These are phyloP conservation scores for Chlorodrepanis virens DNA, from an alignment of 2,113 vertebrate species.

Conservation along the genomic window DNA sequence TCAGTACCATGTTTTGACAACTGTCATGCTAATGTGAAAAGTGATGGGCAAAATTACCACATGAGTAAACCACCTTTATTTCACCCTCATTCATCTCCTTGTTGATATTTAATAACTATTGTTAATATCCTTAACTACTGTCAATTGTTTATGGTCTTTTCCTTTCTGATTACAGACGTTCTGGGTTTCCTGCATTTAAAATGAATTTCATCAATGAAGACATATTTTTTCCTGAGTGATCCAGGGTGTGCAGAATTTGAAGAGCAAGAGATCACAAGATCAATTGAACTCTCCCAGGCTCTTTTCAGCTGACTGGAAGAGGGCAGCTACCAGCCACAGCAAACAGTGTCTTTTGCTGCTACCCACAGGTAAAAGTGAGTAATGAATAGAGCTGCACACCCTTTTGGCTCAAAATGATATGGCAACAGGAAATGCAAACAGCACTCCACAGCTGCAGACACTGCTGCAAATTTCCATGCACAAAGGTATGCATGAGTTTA, in stretches of 20 bases:
- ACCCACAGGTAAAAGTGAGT: constrained; percentile 57
- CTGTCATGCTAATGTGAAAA: not conserved
- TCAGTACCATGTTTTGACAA: not conserved
- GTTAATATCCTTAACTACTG: not conserved
- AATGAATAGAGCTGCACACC: not conserved
- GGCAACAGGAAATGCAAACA: not conserved
- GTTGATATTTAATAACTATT: not conserved
- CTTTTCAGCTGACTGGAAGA: not conserved
- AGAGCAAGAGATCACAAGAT: not conserved
- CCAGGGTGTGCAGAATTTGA: not conserved
- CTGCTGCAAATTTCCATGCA: not conserved
- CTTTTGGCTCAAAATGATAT: not conserved
- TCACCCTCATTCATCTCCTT: not conserved
- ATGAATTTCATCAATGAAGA: not conserved
- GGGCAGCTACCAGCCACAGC: not conserved
- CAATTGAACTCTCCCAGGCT: not conserved
- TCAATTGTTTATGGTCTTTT: not conserved
- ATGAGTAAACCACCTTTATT: not conserved
- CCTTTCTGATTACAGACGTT: not conserved
- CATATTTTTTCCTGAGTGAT: not conserved
- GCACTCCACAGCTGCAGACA: not conserved
- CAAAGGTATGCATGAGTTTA: not conserved
- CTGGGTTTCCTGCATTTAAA: not conserved
- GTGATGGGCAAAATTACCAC: not conserved
- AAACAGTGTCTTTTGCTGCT: constrained; percentile 53